Conservation (phyloP, 2,888 invertebrate genomes). For the Spisula subtruncata region DNA sequence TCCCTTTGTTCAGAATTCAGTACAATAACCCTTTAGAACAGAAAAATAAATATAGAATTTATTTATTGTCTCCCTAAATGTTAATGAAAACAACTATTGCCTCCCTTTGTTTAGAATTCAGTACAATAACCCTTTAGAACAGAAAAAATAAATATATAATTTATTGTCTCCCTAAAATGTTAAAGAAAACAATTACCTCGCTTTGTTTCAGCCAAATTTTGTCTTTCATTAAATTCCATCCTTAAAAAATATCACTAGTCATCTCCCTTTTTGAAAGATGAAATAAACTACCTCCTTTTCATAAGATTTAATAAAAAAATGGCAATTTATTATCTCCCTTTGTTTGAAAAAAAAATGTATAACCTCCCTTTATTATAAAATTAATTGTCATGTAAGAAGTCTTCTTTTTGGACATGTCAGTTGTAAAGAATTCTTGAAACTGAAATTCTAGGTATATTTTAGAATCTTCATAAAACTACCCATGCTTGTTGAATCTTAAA, state of each 20-base stretch:
- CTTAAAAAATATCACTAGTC: too few relatives aligned
- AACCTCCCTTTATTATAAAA: neutral
- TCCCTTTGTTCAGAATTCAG: neutral
- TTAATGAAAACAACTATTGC: neutral
- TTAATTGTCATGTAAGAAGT: neutral
- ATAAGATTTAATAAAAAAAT: neutral
- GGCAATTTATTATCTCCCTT: neutral
- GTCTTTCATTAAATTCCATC: too few relatives aligned
- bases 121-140: neutral
- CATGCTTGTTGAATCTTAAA: neutral
- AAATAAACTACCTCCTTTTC: neutral
- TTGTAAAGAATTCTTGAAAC: constrained; percentile 10
- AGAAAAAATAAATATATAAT: too few relatives aligned
- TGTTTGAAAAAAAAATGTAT: neutral
- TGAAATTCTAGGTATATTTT: neutral
- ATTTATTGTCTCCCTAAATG: neutral
- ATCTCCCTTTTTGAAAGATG: too few relatives aligned
- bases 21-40: neutral
- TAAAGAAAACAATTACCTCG: neutral
- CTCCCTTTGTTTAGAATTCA: neutral
- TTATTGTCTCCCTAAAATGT: neutral
- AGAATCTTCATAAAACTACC: constrained; percentile 3
- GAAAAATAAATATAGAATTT: too few relatives aligned
- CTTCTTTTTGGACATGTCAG: neutral
- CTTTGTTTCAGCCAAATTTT: neutral